Base-by-base conservation (phyloP, 1,140 invertebrate genomes). In the Liolophura sinensis region DNA sequence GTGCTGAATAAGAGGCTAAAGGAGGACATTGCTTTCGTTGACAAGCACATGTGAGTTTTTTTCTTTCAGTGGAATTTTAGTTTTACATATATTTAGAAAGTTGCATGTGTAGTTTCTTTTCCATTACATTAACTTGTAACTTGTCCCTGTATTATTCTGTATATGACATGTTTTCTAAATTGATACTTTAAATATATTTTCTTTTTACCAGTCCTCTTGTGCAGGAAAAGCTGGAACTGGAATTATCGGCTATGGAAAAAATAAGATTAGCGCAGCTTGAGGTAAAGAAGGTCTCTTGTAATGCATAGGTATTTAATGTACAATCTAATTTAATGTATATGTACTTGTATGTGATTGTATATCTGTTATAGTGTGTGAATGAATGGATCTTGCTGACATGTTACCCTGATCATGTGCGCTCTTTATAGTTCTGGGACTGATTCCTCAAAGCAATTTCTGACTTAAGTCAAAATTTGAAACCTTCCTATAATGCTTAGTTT, bases 221-320 rank as follows among this genome's bases (percentile, higher is more conserved):
- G 18, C 73, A 80, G 69, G 82, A 83, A 54, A 83, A 83, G 47
- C 66, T 83, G 64, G 70, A 75, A n/a, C 64, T 83, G 24, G 82
- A 83, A 57, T 57, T 75, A 60, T 73, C 80, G 64, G 80, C 82
- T 4, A 83, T 83, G 82, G 70, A 76, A 50, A 79, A 75, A 64
- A 83, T 83, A 6, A 74, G 73, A 64, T 73, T 77, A 73, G 82
- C 82, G 57, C 82, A 83, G 64, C 71, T 59, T 52, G 75, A 80
- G 64, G 81, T 83, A 67, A 71, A 71, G 57, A 5, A 25, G 20
- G 6, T n/a, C 31, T 40, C 31, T 5, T 3, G 31, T 5, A 40
- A 40, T 40, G 9, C 9, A 9, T 40, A 40, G 31, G 31, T 3
- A 40, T 9, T 40, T 40, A 40, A 40, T 40, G 18, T 52, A 7